Base-by-base conservation (phyloP, 2,888 invertebrate genomes). In the Amiota minor region DNA sequence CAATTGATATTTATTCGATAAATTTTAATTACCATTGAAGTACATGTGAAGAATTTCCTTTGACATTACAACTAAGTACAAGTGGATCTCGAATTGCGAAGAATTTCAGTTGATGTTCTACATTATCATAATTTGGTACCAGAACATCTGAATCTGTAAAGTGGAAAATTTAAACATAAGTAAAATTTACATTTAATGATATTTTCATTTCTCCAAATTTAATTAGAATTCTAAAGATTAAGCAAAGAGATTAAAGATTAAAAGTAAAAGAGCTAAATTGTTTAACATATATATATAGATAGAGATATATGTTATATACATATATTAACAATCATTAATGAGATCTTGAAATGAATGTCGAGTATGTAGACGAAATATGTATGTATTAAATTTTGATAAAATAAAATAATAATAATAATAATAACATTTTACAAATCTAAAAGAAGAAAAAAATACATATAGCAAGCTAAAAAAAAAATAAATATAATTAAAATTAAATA, bases 31-130 rank as follows among this genome's bases (percentile, higher is more conserved):
- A 85, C 83, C 84, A 83, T 84, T 76, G 78, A 70, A 82, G 80
- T 71, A 73, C 72, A 55, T 74, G 75, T 64, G 68, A 56, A 35
- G 46, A 46, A 4, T 77, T 75, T 73, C 74, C 75, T 75, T 75
- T 88, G 76, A 89, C 85, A 77, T 89, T 85, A 86, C 90, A 90
- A 80, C 87, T 88, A 74, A 90, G 87, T 73, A 88, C 86, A 76
- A 90, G 85, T 75, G 87, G 84, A 72, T 69, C 65, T 84, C 87
- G 88, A 78, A 90, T 89, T 75, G 84, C 83, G 83, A 79, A 90
- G 73, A 86, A 82, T 86, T 87, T 89, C 78, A 89, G 75, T 83
- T 86, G 78, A 75, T 80, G 77, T 79, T 85, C 84, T 77, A 72
- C 80, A 81, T 87, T 81, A 80, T 89, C 89, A 81, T 89, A 89